Evolutionary conservation across 2,113 vertebrate species (phyloP).

Genomic region (Spilogale gracilis): DNA sequence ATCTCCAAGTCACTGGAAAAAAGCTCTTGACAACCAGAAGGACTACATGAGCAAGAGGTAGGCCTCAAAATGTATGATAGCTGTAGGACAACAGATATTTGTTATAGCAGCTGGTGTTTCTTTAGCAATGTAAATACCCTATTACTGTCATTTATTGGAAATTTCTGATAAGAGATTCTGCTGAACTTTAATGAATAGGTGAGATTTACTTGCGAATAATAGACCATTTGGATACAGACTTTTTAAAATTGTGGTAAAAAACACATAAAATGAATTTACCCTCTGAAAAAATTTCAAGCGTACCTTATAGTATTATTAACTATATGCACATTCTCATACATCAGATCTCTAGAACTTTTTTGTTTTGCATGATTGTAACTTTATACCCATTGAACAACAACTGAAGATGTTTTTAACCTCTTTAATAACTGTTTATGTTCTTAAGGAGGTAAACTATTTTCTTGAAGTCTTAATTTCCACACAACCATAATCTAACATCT

Average conservation of each 20-base stretch:
- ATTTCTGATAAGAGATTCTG: neutral
- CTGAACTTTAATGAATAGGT: neutral
- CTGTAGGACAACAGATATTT: neutral
- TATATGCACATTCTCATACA: neutral
- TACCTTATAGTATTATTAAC: neutral
- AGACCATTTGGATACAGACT: neutral
- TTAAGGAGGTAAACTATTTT: slow-evolving; percentile 42
- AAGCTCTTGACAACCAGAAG: neutral
- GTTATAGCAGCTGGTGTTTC: neutral
- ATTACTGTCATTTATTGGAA: neutral
- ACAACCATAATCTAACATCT: neutral
- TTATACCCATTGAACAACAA: neutral
- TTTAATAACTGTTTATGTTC: neutral
- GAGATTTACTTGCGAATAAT: neutral
- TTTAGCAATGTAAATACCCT: neutral
- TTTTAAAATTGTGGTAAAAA: neutral
- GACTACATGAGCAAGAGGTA: neutral
- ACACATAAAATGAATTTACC: neutral
- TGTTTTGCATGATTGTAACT: neutral
- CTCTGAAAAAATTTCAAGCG: neutral
- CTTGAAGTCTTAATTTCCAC: slow-evolving; percentile 35
- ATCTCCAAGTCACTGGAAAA: neutral
- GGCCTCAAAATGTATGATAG: neutral
- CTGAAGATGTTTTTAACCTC: neutral
- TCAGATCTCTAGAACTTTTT: neutral